A percentile compares a stretch with the other conserved stretches of the same genome.
These are phyloP conservation scores for Ptychobarbus kaznakovi DNA, from an alignment of 2,797 vertebrate species.

Conservation along the genomic window DNA sequence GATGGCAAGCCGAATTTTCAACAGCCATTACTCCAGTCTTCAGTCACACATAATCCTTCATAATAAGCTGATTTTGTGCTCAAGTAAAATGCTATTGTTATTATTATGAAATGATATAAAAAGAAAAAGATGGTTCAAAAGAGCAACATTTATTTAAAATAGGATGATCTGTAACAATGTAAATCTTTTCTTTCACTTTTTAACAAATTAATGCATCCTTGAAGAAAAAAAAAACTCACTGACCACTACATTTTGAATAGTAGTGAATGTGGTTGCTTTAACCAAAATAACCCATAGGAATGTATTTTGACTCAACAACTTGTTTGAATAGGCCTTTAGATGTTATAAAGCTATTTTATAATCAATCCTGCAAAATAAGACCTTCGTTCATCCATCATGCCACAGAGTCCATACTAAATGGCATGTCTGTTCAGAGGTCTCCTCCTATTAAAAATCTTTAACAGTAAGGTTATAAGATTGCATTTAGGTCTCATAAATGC, in stretches of 20 bases:
- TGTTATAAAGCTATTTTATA: not conserved
- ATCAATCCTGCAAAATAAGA: conserved; percentile 1
- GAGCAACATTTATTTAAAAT: too few species aligned
- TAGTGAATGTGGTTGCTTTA: not conserved
- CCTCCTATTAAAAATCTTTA: conserved; percentile 65
- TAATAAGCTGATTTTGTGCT: not conserved
- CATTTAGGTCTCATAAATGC: conserved; percentile 80
- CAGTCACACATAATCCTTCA: not conserved
- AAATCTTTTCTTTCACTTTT: too few species aligned
- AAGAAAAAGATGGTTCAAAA: too few species aligned
- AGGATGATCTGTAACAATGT: too few species aligned
- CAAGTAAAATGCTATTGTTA: not conserved
- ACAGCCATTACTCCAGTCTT: not conserved
- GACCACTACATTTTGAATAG: not conserved
- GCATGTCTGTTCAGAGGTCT: conserved; percentile 47
- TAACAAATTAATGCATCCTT: not conserved
- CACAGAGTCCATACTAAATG: conserved; percentile 19
- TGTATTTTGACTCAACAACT: not conserved
- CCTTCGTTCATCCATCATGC: not conserved
- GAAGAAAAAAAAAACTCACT: not conserved
- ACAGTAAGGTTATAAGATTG: conserved; percentile 74
- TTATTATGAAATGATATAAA: too few species aligned
- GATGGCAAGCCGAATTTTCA: not conserved
- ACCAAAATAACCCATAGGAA: not conserved
- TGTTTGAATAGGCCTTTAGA: not conserved